phyloP scores from a whole-genome alignment of 2,113 vertebrate species.

The Electrona antarctica region DNA sequence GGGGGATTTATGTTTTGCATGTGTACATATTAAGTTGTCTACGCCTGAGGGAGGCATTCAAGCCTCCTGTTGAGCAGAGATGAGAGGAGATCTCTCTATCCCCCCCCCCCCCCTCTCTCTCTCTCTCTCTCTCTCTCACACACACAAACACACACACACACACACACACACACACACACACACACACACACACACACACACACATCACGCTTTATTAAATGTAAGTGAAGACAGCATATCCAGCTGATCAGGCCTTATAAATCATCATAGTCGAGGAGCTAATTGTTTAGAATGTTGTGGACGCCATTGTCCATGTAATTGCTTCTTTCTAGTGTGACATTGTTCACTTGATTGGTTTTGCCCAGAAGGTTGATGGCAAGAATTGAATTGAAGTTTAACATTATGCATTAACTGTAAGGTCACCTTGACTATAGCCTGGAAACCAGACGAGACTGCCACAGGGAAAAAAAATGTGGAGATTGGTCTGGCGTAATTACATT shows the following conservation, averaged over 20 bases:
- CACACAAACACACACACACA: background rate
- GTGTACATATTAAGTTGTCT: slow-evolving; percentile 15
- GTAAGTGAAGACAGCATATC: background rate
- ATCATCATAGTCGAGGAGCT: background rate
- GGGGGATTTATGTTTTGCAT: background rate
- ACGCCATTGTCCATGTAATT: slow-evolving; percentile 24
- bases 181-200: slow-evolving; percentile 1
- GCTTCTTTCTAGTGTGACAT: slow-evolving; percentile 3
- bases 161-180: too few species aligned
- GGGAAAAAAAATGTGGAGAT: too few species aligned
- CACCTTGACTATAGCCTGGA: background rate
- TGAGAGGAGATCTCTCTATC: background rate
- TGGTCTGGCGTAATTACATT: too few species aligned
- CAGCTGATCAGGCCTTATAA: slow-evolving; percentile 21
- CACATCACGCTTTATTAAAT: slow-evolving; percentile 7
- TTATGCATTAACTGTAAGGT: slow-evolving; percentile 4
- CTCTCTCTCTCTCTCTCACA: background rate
- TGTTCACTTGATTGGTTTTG: slow-evolving; percentile 36
- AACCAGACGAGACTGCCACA: too few species aligned
- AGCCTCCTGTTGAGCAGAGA: slow-evolving; percentile 32
- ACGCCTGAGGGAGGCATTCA: slow-evolving; percentile 26
- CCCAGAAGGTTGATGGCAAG: slow-evolving; percentile 14
- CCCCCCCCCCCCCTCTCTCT: background rate
- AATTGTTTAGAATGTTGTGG: slow-evolving; percentile 22
- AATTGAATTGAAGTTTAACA: background rate